phyloP scores from a whole-genome alignment of 2,113 vertebrate species.

The Caranx melampygus region DNA sequence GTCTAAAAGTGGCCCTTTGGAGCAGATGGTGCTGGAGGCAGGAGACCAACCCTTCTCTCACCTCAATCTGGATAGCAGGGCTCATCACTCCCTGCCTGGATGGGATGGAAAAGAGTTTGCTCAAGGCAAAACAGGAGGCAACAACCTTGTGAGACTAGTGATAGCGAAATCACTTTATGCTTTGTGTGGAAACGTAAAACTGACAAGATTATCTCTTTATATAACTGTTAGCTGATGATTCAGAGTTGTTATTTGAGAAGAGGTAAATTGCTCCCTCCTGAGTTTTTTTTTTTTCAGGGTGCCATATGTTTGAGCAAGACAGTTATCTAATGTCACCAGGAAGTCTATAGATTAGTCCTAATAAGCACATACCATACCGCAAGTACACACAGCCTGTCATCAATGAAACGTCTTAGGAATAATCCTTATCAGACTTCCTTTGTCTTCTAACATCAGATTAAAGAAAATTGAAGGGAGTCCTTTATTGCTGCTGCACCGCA shows the following conservation, averaged over 20 bases:
- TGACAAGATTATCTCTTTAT: conserved; percentile 37
- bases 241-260: conserved; percentile 45
- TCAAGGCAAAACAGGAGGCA: conserved; percentile 65
- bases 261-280: conserved; percentile 20
- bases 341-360: conserved; percentile 74
- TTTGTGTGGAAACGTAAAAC: conserved; percentile 46
- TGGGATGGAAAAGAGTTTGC: conserved; percentile 67
- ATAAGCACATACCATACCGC: conserved; percentile 63
- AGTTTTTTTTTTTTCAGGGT: conserved; percentile 17
- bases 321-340: conserved; percentile 53
- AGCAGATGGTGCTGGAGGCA: conserved; percentile 85
- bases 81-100: conserved; percentile 66
- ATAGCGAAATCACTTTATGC: conserved; percentile 22
- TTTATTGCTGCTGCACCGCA: conserved; percentile 68
- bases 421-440: conserved; percentile 87
- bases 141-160: conserved; percentile 47
- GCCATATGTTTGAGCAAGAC: conserved; percentile 60
- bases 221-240: conserved; percentile 41
- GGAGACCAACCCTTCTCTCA: conserved; percentile 79
- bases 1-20: conserved; percentile 80
- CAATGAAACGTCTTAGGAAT: conserved; percentile 78
- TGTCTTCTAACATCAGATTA: conserved; percentile 88
- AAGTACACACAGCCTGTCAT: conserved; percentile 66
- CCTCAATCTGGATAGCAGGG: conserved; percentile 79
- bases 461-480: conserved; percentile 71